These are phyloP conservation scores for Mythimna ferrago DNA, from an alignment of 2,888 invertebrate species.

Conservation along the genomic window DNA sequence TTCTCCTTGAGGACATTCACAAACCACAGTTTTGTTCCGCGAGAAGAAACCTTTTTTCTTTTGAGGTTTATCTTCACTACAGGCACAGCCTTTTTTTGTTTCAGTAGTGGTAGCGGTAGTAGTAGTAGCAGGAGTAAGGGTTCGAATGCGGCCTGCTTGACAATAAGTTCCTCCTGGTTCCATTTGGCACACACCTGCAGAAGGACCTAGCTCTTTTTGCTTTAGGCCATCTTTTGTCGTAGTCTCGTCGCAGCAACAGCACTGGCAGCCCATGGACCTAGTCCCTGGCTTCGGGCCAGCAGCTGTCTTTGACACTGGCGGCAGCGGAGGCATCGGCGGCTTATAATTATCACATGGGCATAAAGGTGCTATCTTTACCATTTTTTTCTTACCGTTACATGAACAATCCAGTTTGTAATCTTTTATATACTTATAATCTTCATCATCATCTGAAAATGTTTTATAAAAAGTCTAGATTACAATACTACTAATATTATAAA, in stretches of 20 bases:
- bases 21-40: constrained; percentile 39
- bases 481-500: too few relatives aligned
- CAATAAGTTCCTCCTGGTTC: constrained; percentile 48
- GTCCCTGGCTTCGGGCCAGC: constrained; percentile 42
- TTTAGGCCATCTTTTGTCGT: background rate
- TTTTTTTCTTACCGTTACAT: constrained; percentile 47
- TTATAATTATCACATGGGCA: constrained; percentile 49
- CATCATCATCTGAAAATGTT: constrained; percentile 23
- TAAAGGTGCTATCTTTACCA: constrained; percentile 14
- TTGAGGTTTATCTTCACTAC: constrained; percentile 11
- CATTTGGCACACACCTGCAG: constrained; percentile 40
- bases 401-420: constrained; percentile 24
- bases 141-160: constrained; percentile 43
- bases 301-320: constrained; percentile 24
- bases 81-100: constrained; percentile 34
- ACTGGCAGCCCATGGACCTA: constrained; percentile 46
- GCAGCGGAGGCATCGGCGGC: constrained; percentile 12
- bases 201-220: constrained; percentile 32
- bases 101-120: background rate
- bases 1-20: constrained; percentile 51
- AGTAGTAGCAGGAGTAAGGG: background rate
- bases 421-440: constrained; percentile 33
- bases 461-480: background rate
- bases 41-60: constrained; percentile 31
- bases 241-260: constrained; percentile 42